These are phyloP conservation scores for Muricea muricata DNA, from an alignment of 92 coral and sea anemone genomes.

Conservation along the genomic window DNA sequence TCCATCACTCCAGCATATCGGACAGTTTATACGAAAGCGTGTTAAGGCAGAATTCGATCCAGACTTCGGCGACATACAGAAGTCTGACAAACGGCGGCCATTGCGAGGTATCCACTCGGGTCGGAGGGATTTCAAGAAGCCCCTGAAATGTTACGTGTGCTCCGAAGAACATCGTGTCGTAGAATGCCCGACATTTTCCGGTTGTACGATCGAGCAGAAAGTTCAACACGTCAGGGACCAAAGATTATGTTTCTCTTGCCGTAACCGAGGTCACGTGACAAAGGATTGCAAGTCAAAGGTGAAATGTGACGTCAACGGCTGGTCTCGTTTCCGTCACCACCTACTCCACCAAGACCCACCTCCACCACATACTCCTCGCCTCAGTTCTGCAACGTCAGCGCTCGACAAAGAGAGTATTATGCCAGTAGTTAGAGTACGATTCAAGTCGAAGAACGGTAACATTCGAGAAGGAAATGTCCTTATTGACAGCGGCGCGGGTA, in stretches of 20 bases:
- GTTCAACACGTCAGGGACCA: constrained; percentile 37
- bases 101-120: constrained; percentile 18
- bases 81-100: neutral
- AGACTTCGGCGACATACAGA: neutral
- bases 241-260: neutral
- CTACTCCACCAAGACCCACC: constrained; percentile 32
- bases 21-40: constrained; percentile 17
- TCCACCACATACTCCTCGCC: constrained; percentile 12
- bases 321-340: constrained; percentile 38
- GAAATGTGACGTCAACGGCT: constrained; percentile 45
- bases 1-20: constrained; percentile 22
- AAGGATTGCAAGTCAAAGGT: too few relatives aligned
- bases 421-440: constrained; percentile 62
- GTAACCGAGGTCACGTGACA: too few relatives aligned
- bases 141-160: constrained; percentile 32
- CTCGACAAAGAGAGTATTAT: too few relatives aligned
- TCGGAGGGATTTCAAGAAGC: neutral
- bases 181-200: constrained; percentile 43
- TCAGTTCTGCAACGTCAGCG: neutral
- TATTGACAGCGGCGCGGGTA: constrained; percentile 60
- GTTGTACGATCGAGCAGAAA: neutral
- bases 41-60: constrained; percentile 44
- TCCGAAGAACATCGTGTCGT: too few relatives aligned
- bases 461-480: constrained; percentile 60
- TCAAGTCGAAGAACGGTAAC: constrained; percentile 52